Base-by-base conservation (phyloP, 1,140 invertebrate genomes). In the Galleria mellonella region DNA sequence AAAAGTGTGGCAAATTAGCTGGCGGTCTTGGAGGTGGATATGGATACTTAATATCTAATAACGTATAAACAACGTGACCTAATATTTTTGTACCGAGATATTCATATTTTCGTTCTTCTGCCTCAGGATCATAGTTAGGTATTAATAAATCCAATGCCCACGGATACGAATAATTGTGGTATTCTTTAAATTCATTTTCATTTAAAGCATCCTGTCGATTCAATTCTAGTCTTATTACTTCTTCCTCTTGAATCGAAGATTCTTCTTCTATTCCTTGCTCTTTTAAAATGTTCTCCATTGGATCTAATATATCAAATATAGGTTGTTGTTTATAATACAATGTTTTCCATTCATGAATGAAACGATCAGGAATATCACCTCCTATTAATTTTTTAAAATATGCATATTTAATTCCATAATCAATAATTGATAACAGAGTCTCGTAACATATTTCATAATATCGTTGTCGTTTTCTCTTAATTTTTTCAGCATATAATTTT, bases 1-100 rank as follows among this genome's bases (percentile, higher is more conserved):
- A 64, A 37, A 83, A 85, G 12, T 62, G 47, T 6, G 76, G 86
- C 32, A 89, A 55, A 32, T 76, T 47, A 8, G 85, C 77, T 14
- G 67, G 63, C 33, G 58, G 38, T 47, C 63, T 52, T 32, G 63
- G 55, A 12, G 73, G 54, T 9, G 84, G 76, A 42, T 75, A 70
- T 1, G 88, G 87, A 67, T 90, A 89, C 51, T 90, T 89, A 7
- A 84, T 72, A 51, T 86, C 67, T 13, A 91, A 61, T 7, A 91
- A 67, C 9, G 83, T 86, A 57, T 90, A 87, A 8, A 91, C 87
- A 7, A 89, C 68, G 57, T 88, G 86, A 0, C 89, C 89, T 27
- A 90, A 61, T 29, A 90, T 75, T 28, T 73, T 65, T 8, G 57
- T 52, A 17, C 89, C 88, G 51, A 83, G 65, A 48, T 72, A 62